Percentiles rank a stretch among this genome's conserved stretches.
Conservation (phyloP, 2,888 invertebrate species). For the Chaetoderma sp. region DNA sequence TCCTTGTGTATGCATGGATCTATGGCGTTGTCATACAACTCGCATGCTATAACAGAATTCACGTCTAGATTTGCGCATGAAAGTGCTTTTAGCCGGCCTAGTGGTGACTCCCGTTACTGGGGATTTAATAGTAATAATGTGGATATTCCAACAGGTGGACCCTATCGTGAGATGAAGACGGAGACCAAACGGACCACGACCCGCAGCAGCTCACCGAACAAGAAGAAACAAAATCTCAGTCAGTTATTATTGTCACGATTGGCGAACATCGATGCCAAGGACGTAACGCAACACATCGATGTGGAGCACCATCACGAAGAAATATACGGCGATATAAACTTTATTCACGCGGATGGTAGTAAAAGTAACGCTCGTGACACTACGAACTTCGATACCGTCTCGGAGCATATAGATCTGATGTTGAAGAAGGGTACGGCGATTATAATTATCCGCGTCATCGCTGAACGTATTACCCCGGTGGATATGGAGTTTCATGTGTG, state of each 20-base stretch:
- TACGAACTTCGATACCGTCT: slow-evolving; percentile 56
- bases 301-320: slow-evolving; percentile 60
- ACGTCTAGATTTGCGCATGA: background rate
- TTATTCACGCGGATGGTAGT: slow-evolving; percentile 55
- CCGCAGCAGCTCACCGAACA: slow-evolving; percentile 1
- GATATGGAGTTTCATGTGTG: slow-evolving; percentile 65
- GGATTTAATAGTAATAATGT: too few relatives aligned
- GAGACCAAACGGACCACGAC: background rate
- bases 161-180: too few relatives aligned
- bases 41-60: background rate
- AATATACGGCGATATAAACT: slow-evolving; percentile 54
- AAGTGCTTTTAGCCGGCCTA: background rate
- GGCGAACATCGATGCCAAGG: slow-evolving; percentile 53
- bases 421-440: slow-evolving; percentile 56
- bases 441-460: slow-evolving; percentile 64
- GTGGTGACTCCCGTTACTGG: background rate
- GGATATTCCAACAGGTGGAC: too few relatives aligned
- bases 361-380: slow-evolving; percentile 35
- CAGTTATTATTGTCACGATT: slow-evolving; percentile 47
- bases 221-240: slow-evolving; percentile 46
- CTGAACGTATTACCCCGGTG: slow-evolving; percentile 64
- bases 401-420: slow-evolving; percentile 56
- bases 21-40: background rate
- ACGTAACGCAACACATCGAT: slow-evolving; percentile 54
- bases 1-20: background rate